phyloP scores from a whole-genome alignment of 2,113 vertebrate genomes.

The Eulemur macaco region DNA sequence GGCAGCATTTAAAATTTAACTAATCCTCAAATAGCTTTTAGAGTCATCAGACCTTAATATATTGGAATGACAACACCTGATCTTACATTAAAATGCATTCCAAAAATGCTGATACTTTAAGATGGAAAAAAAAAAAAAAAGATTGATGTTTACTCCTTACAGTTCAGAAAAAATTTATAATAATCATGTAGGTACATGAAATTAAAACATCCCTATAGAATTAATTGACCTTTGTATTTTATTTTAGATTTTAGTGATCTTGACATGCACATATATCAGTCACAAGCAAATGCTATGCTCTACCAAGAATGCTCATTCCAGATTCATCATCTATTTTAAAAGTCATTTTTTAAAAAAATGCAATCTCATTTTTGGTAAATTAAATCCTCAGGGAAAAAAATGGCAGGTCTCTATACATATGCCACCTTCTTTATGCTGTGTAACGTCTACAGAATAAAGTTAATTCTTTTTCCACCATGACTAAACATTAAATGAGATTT shows the following conservation, averaged over 20 bases:
- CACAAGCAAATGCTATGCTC: conserved; percentile 6
- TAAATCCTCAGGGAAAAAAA: conserved; percentile 40
- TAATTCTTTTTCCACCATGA: conserved; percentile 45
- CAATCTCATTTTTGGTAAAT: conserved; percentile 41
- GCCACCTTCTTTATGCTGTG: neutral
- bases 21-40: neutral
- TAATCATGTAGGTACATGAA: neutral
- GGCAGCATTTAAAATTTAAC: conserved; percentile 17
- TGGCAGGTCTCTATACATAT: neutral
- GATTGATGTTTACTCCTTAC: neutral
- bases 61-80: neutral
- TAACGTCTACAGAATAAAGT: conserved; percentile 26
- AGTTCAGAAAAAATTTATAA: neutral
- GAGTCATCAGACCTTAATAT: neutral
- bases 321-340: conserved; percentile 49
- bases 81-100: conserved; percentile 28
- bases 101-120: conserved; percentile 22
- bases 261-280: neutral
- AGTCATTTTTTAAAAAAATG: neutral
- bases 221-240: conserved; percentile 21
- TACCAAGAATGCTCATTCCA: conserved; percentile 43
- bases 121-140: neutral
- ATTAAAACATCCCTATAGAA: conserved; percentile 4
- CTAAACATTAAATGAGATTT: conserved; percentile 43
- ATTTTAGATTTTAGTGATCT: conserved; percentile 10